Conservation (phyloP, 2,113 vertebrate species). For the Dascyllus trimaculatus region DNA sequence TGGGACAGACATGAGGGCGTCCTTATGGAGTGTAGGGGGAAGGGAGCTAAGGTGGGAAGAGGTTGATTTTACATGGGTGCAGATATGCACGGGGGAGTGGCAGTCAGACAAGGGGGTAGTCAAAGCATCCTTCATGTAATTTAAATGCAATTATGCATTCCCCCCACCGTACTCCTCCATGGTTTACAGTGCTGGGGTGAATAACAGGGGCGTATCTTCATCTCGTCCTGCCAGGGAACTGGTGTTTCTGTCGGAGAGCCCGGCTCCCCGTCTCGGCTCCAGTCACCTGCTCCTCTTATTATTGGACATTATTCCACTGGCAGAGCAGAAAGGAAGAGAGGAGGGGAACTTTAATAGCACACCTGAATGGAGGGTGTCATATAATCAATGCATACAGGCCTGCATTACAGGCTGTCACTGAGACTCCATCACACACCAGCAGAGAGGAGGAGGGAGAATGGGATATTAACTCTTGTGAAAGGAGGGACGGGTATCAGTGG, state of each 20-base stretch:
- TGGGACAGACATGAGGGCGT: slow-evolving; percentile 29
- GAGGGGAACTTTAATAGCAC: slow-evolving; percentile 84
- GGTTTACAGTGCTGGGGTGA: slow-evolving; percentile 48
- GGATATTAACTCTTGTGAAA: slow-evolving; percentile 80
- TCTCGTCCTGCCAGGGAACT: slow-evolving; percentile 58
- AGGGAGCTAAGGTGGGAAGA: slow-evolving; percentile 44
- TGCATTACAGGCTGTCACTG: slow-evolving; percentile 81
- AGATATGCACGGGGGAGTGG: slow-evolving; percentile 85
- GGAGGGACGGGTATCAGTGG: slow-evolving; percentile 69
- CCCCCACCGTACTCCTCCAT: slow-evolving; percentile 33
- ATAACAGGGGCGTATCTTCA: slow-evolving; percentile 68
- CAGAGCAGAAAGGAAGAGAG: slow-evolving; percentile 77
- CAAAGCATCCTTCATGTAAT: slow-evolving; percentile 76
- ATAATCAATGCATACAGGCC: slow-evolving; percentile 85
- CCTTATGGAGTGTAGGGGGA: slow-evolving; percentile 47
- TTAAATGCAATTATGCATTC: slow-evolving; percentile 81
- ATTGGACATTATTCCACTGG: slow-evolving; percentile 81
- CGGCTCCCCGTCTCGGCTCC: slow-evolving; percentile 46
- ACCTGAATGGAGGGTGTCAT: slow-evolving; percentile 84
- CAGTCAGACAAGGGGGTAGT: slow-evolving; percentile 70
- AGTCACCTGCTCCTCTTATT: slow-evolving; percentile 72
- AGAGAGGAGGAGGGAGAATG: slow-evolving; percentile 70
- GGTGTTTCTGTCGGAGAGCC: slow-evolving; percentile 69
- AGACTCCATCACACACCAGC: slow-evolving; percentile 75
- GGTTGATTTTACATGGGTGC: slow-evolving; percentile 88